A percentile compares a stretch with the other conserved stretches of the same genome.
Evolutionary conservation across 2,797 vertebrate species (phyloP).

Genomic region (Chelmon rostratus): DNA sequence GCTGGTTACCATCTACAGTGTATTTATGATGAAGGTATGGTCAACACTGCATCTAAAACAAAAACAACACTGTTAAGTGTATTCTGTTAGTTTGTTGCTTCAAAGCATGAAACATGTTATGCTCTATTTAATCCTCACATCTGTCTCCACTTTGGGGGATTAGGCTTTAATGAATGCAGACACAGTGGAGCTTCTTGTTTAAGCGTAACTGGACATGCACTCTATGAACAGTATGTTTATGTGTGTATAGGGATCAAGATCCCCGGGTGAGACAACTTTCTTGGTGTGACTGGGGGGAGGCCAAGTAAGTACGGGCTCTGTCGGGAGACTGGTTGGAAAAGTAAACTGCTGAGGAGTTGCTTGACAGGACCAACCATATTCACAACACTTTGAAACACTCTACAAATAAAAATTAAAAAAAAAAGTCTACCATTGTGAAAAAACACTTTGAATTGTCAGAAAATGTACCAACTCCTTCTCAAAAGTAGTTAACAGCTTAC

Average conservation of each 20-base stretch:
- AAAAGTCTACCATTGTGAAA: background rate
- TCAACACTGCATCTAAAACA: conserved; percentile 53
- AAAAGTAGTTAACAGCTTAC: background rate
- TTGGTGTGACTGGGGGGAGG: too few species aligned
- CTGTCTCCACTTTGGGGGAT: conserved; percentile 69
- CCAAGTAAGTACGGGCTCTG: background rate
- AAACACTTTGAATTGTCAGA: conserved; percentile 27
- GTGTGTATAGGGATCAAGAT: background rate
- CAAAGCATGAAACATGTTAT: conserved; percentile 63
- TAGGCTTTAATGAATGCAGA: conserved; percentile 25
- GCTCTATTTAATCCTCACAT: conserved; percentile 70
- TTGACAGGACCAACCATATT: background rate
- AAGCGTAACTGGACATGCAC: conserved; percentile 1
- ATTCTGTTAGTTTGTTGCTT: conserved; percentile 59
- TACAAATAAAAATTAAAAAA: too few species aligned
- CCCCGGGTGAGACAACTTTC: background rate
- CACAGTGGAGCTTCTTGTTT: conserved; percentile 16
- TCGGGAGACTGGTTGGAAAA: background rate
- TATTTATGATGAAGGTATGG: conserved; percentile 9
- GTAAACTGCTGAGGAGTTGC: background rate
- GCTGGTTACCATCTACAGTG: background rate
- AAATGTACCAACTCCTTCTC: conserved; percentile 34
- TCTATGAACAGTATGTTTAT: background rate
- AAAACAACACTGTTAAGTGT: conserved; percentile 58
- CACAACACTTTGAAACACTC: conserved; percentile 7